A percentile compares a stretch with the other conserved stretches of the same genome.
phyloP scores from a whole-genome alignment of 1,140 invertebrate species.

The Antheraea mylitta region DNA sequence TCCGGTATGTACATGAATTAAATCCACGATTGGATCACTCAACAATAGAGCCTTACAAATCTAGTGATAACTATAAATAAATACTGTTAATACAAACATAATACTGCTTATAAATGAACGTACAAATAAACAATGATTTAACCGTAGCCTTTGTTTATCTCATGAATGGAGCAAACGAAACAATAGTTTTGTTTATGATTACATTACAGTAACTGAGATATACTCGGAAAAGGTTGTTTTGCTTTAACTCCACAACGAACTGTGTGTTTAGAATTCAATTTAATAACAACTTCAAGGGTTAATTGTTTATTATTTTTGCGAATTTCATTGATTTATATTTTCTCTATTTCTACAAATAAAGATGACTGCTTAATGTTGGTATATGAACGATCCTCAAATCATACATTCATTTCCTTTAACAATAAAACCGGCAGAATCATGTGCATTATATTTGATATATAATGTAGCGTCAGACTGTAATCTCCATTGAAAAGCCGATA shows the following conservation, averaged over 20 bases:
- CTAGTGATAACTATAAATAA: neutral
- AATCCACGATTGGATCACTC: neutral
- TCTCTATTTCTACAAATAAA: neutral
- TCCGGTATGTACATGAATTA: too few species aligned
- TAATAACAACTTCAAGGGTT: neutral
- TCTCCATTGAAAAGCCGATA: too few species aligned
- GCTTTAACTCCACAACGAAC: neutral
- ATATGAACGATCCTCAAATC: too few species aligned
- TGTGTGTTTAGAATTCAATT: neutral
- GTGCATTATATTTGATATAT: too few species aligned
- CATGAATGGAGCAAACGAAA: neutral
- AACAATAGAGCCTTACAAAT: neutral
- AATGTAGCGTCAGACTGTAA: too few species aligned
- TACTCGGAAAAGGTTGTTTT: neutral
- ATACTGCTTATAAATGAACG: neutral
- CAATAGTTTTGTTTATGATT: slow-evolving; percentile 1
- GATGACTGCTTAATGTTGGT: neutral
- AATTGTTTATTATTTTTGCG: neutral
- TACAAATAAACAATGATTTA: neutral
- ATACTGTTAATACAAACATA: neutral
- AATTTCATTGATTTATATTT: neutral
- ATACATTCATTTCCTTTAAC: too few species aligned
- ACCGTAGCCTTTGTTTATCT: neutral
- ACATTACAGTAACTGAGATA: neutral
- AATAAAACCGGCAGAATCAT: too few species aligned